phyloP scores from a whole-genome alignment of 2,888 invertebrate species.

The Drosophila barbarae region DNA sequence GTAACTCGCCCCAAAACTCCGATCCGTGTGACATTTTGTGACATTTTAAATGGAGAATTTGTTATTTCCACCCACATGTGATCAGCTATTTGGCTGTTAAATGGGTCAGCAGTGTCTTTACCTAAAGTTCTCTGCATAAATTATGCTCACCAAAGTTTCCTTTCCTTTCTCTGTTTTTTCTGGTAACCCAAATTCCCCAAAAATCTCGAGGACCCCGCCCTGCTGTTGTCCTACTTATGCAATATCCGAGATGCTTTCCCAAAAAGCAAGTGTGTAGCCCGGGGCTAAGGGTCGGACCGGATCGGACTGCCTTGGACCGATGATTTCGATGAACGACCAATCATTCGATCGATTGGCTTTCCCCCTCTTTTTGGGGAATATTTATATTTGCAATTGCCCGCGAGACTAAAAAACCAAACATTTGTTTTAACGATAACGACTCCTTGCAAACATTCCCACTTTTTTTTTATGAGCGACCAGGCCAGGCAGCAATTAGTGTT shows the following conservation, averaged over 20 bases:
- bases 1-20: slow-evolving; percentile 6
- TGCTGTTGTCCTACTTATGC: slow-evolving; percentile 50
- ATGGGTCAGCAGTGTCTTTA: slow-evolving; percentile 24
- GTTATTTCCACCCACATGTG: slow-evolving; percentile 26
- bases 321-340: slow-evolving; percentile 30
- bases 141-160: slow-evolving; percentile 12
- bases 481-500: slow-evolving; percentile 35
- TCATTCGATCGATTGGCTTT: slow-evolving; percentile 28
- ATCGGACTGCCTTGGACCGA: slow-evolving; percentile 7
- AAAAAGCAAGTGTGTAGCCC: slow-evolving; percentile 38
- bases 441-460: slow-evolving; percentile 17
- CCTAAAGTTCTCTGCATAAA: slow-evolving; percentile 37
- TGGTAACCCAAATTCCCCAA: slow-evolving; percentile 27
- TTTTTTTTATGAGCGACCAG: slow-evolving; percentile 27
- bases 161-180: slow-evolving; percentile 17
- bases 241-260: slow-evolving; percentile 39
- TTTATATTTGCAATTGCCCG: slow-evolving; percentile 29
- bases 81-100: slow-evolving; percentile 10
- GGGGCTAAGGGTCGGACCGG: slow-evolving; percentile 37
- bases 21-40: slow-evolving; percentile 28
- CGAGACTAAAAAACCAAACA: slow-evolving; percentile 22
- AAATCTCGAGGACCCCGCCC: slow-evolving; percentile 34
- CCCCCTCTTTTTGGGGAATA: slow-evolving; percentile 12
- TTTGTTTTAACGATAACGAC: slow-evolving; percentile 30
- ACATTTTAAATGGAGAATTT: slow-evolving; percentile 40